phyloP scores from a whole-genome alignment of 2,113 vertebrate genomes.

The Cephalopholis sonnerati region DNA sequence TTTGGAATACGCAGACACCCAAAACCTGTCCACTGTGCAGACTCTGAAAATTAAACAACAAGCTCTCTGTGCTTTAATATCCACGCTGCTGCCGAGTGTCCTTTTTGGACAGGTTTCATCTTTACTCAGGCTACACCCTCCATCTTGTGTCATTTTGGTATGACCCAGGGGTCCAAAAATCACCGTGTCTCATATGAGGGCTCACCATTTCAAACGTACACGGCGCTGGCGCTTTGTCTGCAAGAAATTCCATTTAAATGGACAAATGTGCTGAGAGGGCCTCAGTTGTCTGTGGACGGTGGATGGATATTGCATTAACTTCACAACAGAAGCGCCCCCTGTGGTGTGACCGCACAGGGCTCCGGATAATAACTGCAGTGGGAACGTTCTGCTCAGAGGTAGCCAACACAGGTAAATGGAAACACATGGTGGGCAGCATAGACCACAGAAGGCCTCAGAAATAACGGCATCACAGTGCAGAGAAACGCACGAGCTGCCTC shows the following conservation, averaged over 20 bases:
- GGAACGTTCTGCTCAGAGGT: constrained; percentile 70
- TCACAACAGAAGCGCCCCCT: constrained; percentile 75
- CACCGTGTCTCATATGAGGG: constrained; percentile 44
- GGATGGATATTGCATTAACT: constrained; percentile 79
- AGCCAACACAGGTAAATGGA: constrained; percentile 80
- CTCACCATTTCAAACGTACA: constrained; percentile 38
- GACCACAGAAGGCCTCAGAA: constrained; percentile 29
- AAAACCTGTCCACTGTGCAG: constrained; percentile 41
- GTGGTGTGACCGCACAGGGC: constrained; percentile 64
- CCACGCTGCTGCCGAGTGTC: constrained; percentile 50
- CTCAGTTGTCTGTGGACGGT: constrained; percentile 61
- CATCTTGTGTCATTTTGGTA: constrained; percentile 65
- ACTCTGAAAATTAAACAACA: constrained; percentile 52
- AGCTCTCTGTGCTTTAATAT: constrained; percentile 62
- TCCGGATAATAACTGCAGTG: constrained; percentile 75
- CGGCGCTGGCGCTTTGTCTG: constrained; percentile 33
- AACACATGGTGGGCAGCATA: constrained; percentile 77
- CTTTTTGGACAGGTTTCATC: constrained; percentile 70
- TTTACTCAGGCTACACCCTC: constrained; percentile 56
- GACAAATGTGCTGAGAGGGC: constrained; percentile 64
- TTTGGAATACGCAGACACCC: constrained; percentile 50
- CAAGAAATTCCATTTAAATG: constrained; percentile 59
- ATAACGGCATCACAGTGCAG: constrained; percentile 40
- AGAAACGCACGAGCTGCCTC: constrained; percentile 21
- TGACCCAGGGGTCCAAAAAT: constrained; percentile 56